Evolutionary conservation across 1,140 invertebrate species (phyloP), one percentile per base, ranked within the genome.

Genomic region (Pseudoatta argentina): DNA sequence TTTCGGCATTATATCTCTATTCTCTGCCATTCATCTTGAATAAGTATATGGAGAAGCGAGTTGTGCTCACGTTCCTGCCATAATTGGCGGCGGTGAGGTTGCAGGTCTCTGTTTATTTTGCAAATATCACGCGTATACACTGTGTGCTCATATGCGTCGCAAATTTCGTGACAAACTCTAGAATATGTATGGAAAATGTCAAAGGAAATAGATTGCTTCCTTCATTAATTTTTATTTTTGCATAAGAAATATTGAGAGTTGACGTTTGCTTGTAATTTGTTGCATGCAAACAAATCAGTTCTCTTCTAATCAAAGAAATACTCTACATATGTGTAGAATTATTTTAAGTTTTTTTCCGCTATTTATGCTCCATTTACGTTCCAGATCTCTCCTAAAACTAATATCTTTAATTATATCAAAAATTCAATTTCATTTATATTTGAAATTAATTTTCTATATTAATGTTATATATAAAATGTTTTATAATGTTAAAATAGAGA

Each of bases 61-160:
- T 16, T 59, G n/a, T n/a, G 27, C 82, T 55, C 82, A 85, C 82
- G 71, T 85, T 51, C 61, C 64, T 61, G 34, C 53, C 69, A 61
- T 82, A 82, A 82, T 82, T 82, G 66, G 66, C 34, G 34, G 12
- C 34, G 39, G 63, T 66, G 77, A 72, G 53, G 59, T 34, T 71
- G 21, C 66, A 44, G 30, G 39, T 75, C 72, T 55, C 30, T 48
- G 34, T 53, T 53, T 61, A 48, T 82, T 73, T 82, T 34, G 53
- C 79, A 30, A 82, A 73, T 71, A 69, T 44, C 44, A 27, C 59
- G 24, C 18, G 59, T 24, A 12, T 24, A 24, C 18, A 6, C 27
- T 10, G 16, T 55, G 10, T 27, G 24, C 8, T 39, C 59, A 24
- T 63, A 63, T 27, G 34, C 34, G 55, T 27, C 61, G 27, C 59